Evolutionary conservation across 2,113 vertebrate species (phyloP).

Genomic region (Mastomys natalensis): DNA sequence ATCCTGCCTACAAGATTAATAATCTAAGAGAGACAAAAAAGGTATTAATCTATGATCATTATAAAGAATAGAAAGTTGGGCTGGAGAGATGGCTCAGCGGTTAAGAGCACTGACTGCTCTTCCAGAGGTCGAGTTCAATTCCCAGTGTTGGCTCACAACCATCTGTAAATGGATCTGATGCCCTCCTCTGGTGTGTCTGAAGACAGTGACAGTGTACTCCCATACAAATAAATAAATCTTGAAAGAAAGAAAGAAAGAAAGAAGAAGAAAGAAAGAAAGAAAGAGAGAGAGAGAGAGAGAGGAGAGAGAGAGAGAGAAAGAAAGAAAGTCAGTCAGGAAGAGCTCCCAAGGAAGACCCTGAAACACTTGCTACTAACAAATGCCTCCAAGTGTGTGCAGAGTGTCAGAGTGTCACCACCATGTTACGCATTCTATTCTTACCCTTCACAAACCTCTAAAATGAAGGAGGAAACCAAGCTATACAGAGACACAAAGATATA

Average conservation of each 20-base stretch:
- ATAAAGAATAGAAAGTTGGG: not conserved
- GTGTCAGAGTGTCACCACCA: not conserved
- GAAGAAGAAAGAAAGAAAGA: too few species aligned
- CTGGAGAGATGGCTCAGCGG: too few species aligned
- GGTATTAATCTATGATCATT: not conserved
- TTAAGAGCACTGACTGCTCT: too few species aligned
- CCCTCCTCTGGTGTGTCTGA: too few species aligned
- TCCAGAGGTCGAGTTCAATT: too few species aligned
- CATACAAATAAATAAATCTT: too few species aligned
- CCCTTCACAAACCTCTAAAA: not conserved
- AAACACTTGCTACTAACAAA: not conserved
- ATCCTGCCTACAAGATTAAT: not conserved
- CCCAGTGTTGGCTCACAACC: too few species aligned
- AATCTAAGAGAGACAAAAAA: not conserved
- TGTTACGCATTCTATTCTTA: not conserved
- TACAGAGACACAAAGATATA: not conserved
- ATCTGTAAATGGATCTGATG: too few species aligned
- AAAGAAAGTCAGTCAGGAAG: too few species aligned
- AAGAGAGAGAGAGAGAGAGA: accelerated
- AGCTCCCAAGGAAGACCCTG: not conserved
- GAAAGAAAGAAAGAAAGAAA: too few species aligned
- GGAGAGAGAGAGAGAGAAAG: too few species aligned
- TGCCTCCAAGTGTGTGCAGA: not conserved
- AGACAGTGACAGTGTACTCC: too few species aligned
- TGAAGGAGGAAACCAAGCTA: not conserved